A percentile compares a stretch with the other conserved stretches of the same genome.
Evolutionary conservation across 2,113 vertebrate species (phyloP).

Genomic region (Channa maculata): DNA sequence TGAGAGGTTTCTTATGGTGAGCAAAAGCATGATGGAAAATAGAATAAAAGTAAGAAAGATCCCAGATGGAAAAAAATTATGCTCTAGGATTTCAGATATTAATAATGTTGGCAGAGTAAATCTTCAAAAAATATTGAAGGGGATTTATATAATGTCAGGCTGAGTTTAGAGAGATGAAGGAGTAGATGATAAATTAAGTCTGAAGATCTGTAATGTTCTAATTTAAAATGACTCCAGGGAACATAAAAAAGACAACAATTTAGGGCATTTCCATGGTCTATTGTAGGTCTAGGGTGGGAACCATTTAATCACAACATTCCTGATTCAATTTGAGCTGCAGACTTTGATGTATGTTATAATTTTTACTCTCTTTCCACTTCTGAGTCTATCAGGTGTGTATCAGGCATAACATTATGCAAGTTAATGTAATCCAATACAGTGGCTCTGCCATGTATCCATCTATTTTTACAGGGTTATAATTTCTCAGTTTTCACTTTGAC

Average conservation of each 20-base stretch:
- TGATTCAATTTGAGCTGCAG: background rate
- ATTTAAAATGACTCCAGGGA: slow-evolving; percentile 17
- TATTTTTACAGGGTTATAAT: no score
- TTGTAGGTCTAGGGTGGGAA: background rate
- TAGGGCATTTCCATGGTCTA: background rate
- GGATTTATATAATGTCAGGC: slow-evolving; percentile 30
- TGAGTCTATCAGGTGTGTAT: no score
- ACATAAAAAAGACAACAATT: background rate
- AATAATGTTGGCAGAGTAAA: slow-evolving; percentile 29
- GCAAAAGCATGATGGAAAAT: slow-evolving; percentile 32
- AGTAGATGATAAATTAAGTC: slow-evolving; percentile 2
- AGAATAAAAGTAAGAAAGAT: slow-evolving; percentile 40
- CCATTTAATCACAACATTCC: background rate
- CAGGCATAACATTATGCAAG: no score
- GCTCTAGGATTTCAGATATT: slow-evolving; percentile 38
- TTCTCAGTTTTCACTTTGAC: no score
- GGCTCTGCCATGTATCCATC: no score
- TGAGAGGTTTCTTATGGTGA: slow-evolving; percentile 45
- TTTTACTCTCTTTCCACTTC: no score
- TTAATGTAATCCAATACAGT: no score
- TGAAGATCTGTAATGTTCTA: slow-evolving; percentile 16
- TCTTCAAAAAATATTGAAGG: slow-evolving; percentile 2
- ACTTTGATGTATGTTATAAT: background rate
- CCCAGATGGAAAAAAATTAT: slow-evolving; percentile 49
- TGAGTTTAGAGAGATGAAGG: slow-evolving; percentile 28